Conservation (phyloP, 92 coral and sea anemone species). For the Palythoa caribaeorum region DNA sequence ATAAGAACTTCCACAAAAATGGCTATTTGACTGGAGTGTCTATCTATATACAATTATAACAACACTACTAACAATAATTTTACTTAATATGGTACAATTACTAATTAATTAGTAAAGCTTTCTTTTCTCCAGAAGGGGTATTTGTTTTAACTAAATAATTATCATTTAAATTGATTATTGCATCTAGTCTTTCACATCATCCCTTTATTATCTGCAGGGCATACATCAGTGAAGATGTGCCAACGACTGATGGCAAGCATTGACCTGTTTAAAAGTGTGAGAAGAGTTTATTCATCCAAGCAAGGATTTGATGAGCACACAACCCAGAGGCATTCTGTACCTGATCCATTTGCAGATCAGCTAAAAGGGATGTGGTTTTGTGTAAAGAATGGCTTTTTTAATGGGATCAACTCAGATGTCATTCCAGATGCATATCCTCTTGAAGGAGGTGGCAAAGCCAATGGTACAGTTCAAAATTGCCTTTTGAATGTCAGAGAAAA, state of each 20-base stretch:
- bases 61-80: too few relatives aligned
- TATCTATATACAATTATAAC: too few relatives aligned
- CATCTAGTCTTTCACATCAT: too few relatives aligned
- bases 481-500: slow-evolving; percentile 29
- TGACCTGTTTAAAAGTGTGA: slow-evolving; percentile 46
- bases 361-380: slow-evolving; percentile 71
- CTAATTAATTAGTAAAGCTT: too few relatives aligned
- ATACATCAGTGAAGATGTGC: slow-evolving; percentile 64
- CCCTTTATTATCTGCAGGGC: slow-evolving; percentile 49
- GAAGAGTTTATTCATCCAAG: slow-evolving; percentile 40
- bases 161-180: too few relatives aligned
- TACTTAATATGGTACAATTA: too few relatives aligned
- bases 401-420: too few relatives aligned
- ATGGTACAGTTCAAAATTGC: slow-evolving; percentile 12
- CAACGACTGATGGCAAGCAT: slow-evolving; percentile 50
- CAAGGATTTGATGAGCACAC: slow-evolving; percentile 59
- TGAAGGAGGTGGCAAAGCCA: slow-evolving; percentile 47
- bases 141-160: too few relatives aligned
- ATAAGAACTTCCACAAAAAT: too few relatives aligned
- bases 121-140: too few relatives aligned
- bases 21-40: too few relatives aligned
- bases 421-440: slow-evolving; percentile 4
- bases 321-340: slow-evolving; percentile 46
- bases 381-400: neutral
- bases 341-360: slow-evolving; percentile 57